These are phyloP conservation scores for Cynocephalus volans DNA, from an alignment of 2,113 vertebrate species.

Conservation along the genomic window DNA sequence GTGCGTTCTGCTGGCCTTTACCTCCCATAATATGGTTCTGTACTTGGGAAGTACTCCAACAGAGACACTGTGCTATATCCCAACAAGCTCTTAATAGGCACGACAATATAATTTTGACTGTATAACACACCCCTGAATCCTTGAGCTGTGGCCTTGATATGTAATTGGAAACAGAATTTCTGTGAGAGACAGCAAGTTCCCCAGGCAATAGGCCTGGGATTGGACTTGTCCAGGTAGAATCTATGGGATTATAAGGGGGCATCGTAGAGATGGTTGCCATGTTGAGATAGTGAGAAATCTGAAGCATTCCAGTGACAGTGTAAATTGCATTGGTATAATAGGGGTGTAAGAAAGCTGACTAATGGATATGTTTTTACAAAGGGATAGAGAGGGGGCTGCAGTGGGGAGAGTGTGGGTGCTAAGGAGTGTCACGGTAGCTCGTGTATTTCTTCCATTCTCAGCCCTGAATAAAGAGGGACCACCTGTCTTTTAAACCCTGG, in stretches of 20 bases:
- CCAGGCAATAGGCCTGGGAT: background rate
- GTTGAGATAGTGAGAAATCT: background rate
- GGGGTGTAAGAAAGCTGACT: background rate
- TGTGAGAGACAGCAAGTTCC: background rate
- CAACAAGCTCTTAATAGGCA: background rate
- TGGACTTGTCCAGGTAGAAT: background rate
- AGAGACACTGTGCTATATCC: background rate
- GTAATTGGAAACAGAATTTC: background rate
- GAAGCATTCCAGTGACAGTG: background rate
- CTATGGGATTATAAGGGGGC: background rate
- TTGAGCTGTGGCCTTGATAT: background rate
- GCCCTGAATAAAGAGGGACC: background rate
- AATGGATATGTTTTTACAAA: background rate
- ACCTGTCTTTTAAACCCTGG: background rate
- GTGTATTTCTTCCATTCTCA: background rate
- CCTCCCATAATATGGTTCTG: rapidly evolving
- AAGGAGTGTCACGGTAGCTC: background rate
- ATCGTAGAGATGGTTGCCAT: too few species aligned
- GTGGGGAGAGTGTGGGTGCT: too few species aligned
- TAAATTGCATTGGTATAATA: background rate
- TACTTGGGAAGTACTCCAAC: background rate
- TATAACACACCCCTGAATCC: background rate
- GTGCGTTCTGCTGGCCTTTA: background rate
- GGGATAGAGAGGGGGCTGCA: background rate
- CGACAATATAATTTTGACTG: background rate